A percentile compares a stretch with the other conserved stretches of the same genome.
Evolutionary conservation across 2,888 invertebrate genomes (phyloP).

Genomic region (Hyposoter didymator): DNA sequence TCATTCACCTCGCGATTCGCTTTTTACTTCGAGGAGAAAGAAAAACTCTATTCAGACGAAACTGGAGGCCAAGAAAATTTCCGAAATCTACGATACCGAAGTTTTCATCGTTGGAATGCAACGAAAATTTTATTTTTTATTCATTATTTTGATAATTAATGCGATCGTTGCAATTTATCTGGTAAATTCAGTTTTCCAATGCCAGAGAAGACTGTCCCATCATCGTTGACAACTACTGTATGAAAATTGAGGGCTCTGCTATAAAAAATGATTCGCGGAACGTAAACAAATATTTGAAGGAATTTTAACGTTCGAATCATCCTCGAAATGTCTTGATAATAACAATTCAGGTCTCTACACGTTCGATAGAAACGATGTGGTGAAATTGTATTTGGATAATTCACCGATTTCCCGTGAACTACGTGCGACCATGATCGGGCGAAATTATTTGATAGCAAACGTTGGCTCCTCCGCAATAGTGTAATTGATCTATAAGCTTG

Average conservation of each 20-base stretch:
- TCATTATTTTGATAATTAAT: no score
- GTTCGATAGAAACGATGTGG: background rate
- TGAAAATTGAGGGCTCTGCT: no score
- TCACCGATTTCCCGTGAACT: background rate
- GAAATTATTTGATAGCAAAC: background rate
- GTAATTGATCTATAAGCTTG: background rate
- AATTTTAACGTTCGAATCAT: background rate
- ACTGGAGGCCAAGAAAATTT: background rate
- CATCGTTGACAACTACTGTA: no score
- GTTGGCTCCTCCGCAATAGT: background rate
- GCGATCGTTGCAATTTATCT: no score
- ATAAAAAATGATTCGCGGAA: no score
- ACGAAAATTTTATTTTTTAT: no score
- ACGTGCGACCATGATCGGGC: background rate
- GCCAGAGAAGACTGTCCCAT: no score
- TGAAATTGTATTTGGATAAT: background rate
- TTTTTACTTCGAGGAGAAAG: background rate
- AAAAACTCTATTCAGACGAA: no score
- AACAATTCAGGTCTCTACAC: background rate
- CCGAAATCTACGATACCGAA: background rate
- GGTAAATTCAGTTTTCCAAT: no score
- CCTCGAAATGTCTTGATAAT: background rate
- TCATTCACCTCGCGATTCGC: background rate
- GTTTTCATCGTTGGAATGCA: no score
- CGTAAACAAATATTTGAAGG: background rate